Evolutionary conservation across 1,140 invertebrate genomes (phyloP).

Genomic region (Euwallacea similis): DNA sequence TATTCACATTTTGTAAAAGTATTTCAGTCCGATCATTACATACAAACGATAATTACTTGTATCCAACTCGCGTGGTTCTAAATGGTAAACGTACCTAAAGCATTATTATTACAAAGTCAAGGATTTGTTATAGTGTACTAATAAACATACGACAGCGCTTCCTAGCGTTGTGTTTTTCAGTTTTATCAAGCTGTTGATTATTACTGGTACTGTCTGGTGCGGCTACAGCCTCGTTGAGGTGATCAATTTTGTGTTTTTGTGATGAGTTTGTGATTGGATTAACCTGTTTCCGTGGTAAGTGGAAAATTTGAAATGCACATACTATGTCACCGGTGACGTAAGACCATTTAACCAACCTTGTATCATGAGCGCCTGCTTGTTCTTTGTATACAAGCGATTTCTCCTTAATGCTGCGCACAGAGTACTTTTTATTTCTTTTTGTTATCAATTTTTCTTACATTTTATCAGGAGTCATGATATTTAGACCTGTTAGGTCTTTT

Average conservation of each 20-base stretch:
- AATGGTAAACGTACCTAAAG: constrained; percentile 25
- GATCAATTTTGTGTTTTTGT: constrained; percentile 18
- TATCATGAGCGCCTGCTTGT: too few species aligned
- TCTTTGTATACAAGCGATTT: too few species aligned
- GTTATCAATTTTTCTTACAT: too few species aligned
- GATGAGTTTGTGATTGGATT: constrained; percentile 17
- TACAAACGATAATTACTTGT: constrained; percentile 19
- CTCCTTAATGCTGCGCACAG: too few species aligned
- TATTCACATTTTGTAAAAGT: constrained; percentile 21
- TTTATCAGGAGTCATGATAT: too few species aligned
- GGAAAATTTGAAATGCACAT: neutral
- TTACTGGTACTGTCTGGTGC: constrained; percentile 5
- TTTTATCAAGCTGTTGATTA: constrained; percentile 32
- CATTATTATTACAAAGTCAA: constrained; percentile 34
- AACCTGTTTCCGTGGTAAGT: constrained; percentile 11
- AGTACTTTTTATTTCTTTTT: too few species aligned
- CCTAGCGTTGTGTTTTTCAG: constrained; percentile 32
- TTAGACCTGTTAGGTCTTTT: too few species aligned
- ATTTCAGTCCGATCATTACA: constrained; percentile 16
- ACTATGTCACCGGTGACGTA: constrained; percentile 6
- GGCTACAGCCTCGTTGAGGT: neutral
- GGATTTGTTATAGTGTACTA: constrained; percentile 37
- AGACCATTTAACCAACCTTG: constrained; percentile 8
- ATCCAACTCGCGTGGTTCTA: constrained; percentile 12
- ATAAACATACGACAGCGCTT: constrained; percentile 32